Conservation (phyloP, 1,140 invertebrate genomes). For the Ganaspis sp. region DNA sequence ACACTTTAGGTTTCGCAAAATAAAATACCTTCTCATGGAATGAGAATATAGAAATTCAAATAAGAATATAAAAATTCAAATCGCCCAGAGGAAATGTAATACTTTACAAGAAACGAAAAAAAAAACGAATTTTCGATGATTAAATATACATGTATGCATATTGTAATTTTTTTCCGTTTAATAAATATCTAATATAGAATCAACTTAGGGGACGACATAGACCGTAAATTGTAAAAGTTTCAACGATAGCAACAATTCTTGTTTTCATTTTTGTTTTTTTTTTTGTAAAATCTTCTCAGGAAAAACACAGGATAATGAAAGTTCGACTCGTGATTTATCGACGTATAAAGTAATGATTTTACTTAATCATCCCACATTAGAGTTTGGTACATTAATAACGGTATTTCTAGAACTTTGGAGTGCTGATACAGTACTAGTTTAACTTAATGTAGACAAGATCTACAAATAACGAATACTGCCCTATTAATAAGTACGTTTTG, state of each 20-base stretch:
- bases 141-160: not conserved
- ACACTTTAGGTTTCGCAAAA: constrained; percentile 39
- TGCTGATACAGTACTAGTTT: constrained; percentile 64
- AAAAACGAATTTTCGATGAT: not conserved
- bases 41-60: not conserved
- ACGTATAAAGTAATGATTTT: constrained; percentile 38
- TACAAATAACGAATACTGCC: constrained; percentile 72
- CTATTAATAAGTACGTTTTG: constrained; percentile 71
- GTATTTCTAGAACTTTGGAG: constrained; percentile 74
- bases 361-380: constrained; percentile 51
- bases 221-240: not conserved
- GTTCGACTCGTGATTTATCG: constrained; percentile 37
- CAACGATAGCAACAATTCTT: constrained; percentile 20
- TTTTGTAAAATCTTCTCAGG: not conserved
- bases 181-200: constrained; percentile 30
- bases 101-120: not conserved
- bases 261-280: not conserved
- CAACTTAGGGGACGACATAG: constrained; percentile 12
- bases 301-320: constrained; percentile 29
- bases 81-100: not conserved
- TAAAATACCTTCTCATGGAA: too few species aligned
- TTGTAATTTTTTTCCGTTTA: not conserved
- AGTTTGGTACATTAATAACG: constrained; percentile 54
- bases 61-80: not conserved
- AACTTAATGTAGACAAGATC: constrained; percentile 53